These are phyloP conservation scores for Araneus ventricosus DNA, from an alignment of 1,140 invertebrate species.

Conservation along the genomic window DNA sequence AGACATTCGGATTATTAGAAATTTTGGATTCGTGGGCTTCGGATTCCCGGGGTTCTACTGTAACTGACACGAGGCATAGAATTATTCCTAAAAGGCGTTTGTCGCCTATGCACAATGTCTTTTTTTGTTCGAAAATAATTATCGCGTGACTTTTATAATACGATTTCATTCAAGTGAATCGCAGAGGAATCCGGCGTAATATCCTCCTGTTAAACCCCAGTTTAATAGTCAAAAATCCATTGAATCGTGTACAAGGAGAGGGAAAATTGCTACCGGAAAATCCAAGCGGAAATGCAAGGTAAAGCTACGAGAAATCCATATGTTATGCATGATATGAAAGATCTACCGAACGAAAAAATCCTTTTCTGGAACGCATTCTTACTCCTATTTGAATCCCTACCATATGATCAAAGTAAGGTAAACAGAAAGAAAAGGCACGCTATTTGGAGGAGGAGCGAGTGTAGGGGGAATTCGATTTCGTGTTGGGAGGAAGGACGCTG, in stretches of 20 bases:
- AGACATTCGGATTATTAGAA: too few species aligned
- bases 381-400: background rate
- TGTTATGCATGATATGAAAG: slow-evolving; percentile 24
- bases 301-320: slow-evolving; percentile 8
- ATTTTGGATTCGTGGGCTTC: too few species aligned
- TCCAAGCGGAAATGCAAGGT: background rate
- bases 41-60: too few species aligned
- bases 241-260: background rate
- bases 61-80: too few species aligned
- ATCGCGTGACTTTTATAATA: too few species aligned
- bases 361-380: background rate
- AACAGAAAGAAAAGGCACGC: slow-evolving; percentile 32
- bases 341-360: background rate
- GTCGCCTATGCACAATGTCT: too few species aligned
- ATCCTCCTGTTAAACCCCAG: background rate
- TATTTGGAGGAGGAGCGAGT: background rate
- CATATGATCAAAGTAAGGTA: slow-evolving; percentile 48
- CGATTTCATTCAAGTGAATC: too few species aligned
- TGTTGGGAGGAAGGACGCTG: background rate
- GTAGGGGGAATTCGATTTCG: background rate
- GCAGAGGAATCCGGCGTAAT: too few species aligned
- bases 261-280: background rate
- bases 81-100: too few species aligned
- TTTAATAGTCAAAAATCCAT: background rate
- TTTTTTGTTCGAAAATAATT: too few species aligned